Evolutionary conservation across 2,888 invertebrate species (phyloP), one percentile per base, ranked within the genome.

Genomic region (Copidosoma aretas): DNA sequence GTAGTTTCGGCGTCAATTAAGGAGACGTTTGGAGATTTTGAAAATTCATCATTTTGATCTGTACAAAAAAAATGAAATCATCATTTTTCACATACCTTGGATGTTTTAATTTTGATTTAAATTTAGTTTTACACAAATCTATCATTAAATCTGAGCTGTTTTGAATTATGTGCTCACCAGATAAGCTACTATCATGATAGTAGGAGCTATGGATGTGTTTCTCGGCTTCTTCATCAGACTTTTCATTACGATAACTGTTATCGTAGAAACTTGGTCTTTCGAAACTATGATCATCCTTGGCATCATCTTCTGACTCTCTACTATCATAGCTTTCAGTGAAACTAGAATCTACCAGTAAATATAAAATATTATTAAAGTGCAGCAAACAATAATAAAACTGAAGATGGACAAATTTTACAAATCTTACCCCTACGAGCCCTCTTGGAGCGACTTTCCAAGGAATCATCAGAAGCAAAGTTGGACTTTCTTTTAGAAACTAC

Each of bases 141-240:
- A n/a, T n/a, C n/a, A n/a, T n/a, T n/a, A 32, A 32, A 32, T 5
- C 8, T 32, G 8, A 32, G 32, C 32, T 32, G 8, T 32, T 32
- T 32, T 32, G 8, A 32, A 32, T 32, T 32, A 32, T 32, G 3
- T 32, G 8, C 39, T 22, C 61, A 69, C 69, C 65, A 25, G 56
- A 58, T 57, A 59, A 22, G n/a, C 19, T 59, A 41, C 22, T 46
- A 2, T 56, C 24, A 21, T 52, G n/a, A 46, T 69, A 64, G 46
- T 64, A 69, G 10, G 61, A 65, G 32, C 53, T 53, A n/a, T 62
- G 57, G 21, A 52, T 32, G 21, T 58, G 57, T 53, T 58, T 46
- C 53, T 69, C 69, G 32, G 52, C 49, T 54, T 65, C 62, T 17
- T 58, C 49, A 41, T 61, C 65, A 15, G 59, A 65, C 51, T 64